These are phyloP conservation scores for Nibea coibor DNA, from an alignment of 2,113 vertebrate species.

Conservation along the genomic window DNA sequence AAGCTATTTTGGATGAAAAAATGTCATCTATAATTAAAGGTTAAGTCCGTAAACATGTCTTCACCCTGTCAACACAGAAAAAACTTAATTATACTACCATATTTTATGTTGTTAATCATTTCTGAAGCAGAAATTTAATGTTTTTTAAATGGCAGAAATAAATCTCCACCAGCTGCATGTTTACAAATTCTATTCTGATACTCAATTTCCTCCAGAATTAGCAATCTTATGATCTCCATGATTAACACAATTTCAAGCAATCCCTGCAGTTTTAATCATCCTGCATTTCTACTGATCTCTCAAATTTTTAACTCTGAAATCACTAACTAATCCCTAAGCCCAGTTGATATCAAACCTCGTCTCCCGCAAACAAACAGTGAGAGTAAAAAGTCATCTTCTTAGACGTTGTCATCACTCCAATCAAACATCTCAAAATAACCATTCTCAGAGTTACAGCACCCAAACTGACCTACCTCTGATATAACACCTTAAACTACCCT, in stretches of 20 bases:
- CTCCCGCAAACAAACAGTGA: too few species aligned
- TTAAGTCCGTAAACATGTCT: background rate
- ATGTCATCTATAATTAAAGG: background rate
- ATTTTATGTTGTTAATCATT: background rate
- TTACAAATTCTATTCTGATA: background rate
- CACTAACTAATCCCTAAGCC: too few species aligned
- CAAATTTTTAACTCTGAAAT: too few species aligned
- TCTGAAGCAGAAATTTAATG: background rate
- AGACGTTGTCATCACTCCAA: too few species aligned
- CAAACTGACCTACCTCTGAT: too few species aligned
- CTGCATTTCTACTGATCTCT: background rate
- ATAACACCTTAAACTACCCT: too few species aligned
- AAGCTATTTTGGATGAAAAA: background rate
- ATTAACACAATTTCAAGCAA: background rate
- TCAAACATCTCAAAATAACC: too few species aligned
- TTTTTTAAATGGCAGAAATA: background rate
- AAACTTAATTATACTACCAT: too few species aligned
- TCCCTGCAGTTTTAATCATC: background rate
- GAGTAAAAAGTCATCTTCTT: too few species aligned
- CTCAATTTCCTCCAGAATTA: background rate
- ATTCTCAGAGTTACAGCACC: too few species aligned
- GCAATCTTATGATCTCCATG: background rate
- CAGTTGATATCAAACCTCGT: too few species aligned
- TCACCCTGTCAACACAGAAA: background rate
- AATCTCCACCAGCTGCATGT: background rate